phyloP scores from a whole-genome alignment of 2,113 vertebrate genomes.

The Theropithecus gelada region DNA sequence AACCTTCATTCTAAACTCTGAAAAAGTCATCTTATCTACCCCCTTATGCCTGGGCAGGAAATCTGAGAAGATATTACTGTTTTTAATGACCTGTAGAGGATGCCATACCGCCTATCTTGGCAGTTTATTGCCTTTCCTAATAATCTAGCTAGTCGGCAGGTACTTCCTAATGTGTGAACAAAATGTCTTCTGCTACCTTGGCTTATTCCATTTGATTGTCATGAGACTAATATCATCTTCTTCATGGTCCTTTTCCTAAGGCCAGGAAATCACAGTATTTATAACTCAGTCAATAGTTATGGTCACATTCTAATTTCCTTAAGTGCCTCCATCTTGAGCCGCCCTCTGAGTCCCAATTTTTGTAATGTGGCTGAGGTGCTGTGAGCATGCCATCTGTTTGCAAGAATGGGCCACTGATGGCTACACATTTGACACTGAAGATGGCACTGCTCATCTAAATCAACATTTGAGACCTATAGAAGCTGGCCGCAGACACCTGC shows the following conservation, averaged over 20 bases:
- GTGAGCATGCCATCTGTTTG: constrained; percentile 70
- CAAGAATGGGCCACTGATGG: constrained; percentile 40
- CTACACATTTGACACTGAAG: constrained; percentile 37
- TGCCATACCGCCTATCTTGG: background rate
- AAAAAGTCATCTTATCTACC: background rate
- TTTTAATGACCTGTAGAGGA: background rate
- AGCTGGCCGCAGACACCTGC: constrained; percentile 10
- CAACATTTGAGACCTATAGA: constrained; percentile 46
- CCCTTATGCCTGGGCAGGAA: background rate
- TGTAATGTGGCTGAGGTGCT: constrained; percentile 57
- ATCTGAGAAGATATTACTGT: background rate
- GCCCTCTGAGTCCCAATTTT: constrained; percentile 55
- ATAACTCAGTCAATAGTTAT: constrained; percentile 45
- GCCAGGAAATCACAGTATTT: constrained; percentile 37
- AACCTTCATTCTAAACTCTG: constrained; percentile 18
- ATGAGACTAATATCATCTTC: background rate
- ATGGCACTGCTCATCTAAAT: constrained; percentile 28
- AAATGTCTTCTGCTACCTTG: constrained; percentile 7
- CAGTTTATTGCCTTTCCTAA: constrained; percentile 14
- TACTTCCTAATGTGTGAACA: background rate
- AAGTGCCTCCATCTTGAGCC: constrained; percentile 60
- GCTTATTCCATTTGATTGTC: constrained; percentile 24
- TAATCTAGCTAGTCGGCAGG: background rate
- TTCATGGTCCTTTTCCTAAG: constrained; percentile 31
- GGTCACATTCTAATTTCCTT: constrained; percentile 71